Conservation (phyloP, 2,113 vertebrate genomes). For the Myotis brandtii region DNA sequence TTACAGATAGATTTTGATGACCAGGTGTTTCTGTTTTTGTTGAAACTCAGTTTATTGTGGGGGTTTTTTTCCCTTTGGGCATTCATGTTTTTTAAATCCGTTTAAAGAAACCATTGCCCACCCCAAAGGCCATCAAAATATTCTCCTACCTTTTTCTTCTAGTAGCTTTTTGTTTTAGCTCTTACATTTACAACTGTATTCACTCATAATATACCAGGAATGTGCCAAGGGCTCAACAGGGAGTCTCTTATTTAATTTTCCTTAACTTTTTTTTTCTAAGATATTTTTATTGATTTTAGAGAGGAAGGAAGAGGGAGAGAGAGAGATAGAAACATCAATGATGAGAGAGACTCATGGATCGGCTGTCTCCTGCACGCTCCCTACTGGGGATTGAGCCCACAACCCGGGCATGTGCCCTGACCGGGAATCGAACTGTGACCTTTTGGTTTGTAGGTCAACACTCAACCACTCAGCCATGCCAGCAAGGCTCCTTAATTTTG, state of each 20-base stretch:
- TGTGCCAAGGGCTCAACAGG: neutral
- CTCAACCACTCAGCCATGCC: too few relatives aligned
- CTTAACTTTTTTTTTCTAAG: neutral
- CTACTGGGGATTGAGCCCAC: too few relatives aligned
- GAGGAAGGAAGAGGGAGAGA: too few relatives aligned
- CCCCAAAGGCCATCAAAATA: neutral
- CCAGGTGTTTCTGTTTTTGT: neutral
- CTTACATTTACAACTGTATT: neutral
- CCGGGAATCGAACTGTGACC: too few relatives aligned
- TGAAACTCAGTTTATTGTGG: neutral
- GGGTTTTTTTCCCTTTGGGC: neutral
- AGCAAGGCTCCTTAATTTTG: too few relatives aligned
- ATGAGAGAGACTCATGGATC: too few relatives aligned
- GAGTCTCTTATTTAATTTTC: neutral
- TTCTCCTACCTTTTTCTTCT: neutral
- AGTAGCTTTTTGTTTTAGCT: neutral
- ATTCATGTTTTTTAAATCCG: neutral
- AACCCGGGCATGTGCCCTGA: too few relatives aligned
- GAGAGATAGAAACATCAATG: too few relatives aligned
- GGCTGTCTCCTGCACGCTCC: too few relatives aligned
- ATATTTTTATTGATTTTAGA: too few relatives aligned
- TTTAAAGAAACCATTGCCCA: neutral
- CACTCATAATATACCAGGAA: neutral
- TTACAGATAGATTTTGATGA: neutral
- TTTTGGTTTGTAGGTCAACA: too few relatives aligned